Base-by-base conservation (phyloP, 2,888 invertebrate species). In the Lithosia quadra region DNA sequence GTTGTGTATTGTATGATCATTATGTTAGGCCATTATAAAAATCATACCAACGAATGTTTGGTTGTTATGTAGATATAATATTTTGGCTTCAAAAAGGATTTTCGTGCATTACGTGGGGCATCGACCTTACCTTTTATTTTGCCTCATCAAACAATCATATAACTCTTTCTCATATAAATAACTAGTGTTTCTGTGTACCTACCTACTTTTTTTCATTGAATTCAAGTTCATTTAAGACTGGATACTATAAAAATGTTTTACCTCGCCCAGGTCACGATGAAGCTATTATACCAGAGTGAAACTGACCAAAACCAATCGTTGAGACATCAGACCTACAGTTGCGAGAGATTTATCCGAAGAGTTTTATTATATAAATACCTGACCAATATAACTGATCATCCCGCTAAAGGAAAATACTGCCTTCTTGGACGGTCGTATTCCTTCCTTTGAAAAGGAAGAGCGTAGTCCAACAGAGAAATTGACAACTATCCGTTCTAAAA, bases 1-100 rank as follows among this genome's bases (percentile, higher is more conserved):
- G 24, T 59, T 59, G 21, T 22, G 8, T 60, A 22, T 21, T 22
- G 22, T 60, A 58, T n/a, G 34, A 58, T 58, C n/a, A 58, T n/a
- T n/a, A 58, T 21, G 33, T 58, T 11, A n/a, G 57, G 33, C n/a
- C 2, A 18, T 2, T 57, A 33, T 33, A 33, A 33, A 58, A 58
- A 33, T 33, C n/a, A 33, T 43, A 36, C 36, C 5, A 43, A 18
- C 43, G 18, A 43, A 43, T 43, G 18, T 39, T 39, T 4, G 13
- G 39, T 39, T 34, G 15, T 43, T 43, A 18, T 5, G 43, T 43
- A 39, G 0, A n/a, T 2, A 49, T n/a, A n/a, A 49, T n/a, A 49
- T 49, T n/a, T 7, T 18, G 18, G 43, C 5, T n/a, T n/a, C 49
- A 49, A n/a, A 49, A 49, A n/a, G 49, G n/a, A 49, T 49, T 18